phyloP scores from a whole-genome alignment of 2,113 vertebrate species.

The Cyrtonyx montezumae region DNA sequence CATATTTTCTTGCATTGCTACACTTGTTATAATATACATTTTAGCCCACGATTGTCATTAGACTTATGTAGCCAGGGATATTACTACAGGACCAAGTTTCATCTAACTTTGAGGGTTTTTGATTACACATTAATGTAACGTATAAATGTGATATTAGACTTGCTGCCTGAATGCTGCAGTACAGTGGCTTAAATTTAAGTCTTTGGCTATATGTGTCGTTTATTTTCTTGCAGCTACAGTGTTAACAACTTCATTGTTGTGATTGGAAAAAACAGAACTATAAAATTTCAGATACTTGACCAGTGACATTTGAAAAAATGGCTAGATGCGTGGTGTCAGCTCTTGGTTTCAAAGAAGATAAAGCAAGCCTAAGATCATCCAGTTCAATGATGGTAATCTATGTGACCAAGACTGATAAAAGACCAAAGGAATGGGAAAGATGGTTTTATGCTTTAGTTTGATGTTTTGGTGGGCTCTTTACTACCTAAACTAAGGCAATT shows the following conservation, averaged over 20 bases:
- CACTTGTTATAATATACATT: not conserved
- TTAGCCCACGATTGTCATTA: not conserved
- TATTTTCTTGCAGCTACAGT: conserved; percentile 52
- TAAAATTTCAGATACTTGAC: not conserved
- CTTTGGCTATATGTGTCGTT: conserved; percentile 22
- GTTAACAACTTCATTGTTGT: conserved; percentile 25
- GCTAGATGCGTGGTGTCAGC: not conserved
- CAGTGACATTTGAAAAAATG: not conserved
- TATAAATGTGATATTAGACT: not conserved
- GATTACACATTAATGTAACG: not conserved
- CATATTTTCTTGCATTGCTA: not conserved
- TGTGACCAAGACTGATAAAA: not conserved
- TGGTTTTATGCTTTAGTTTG: not conserved
- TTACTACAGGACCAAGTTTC: not conserved
- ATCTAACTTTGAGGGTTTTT: not conserved
- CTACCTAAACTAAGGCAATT: not conserved
- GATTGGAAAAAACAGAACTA: not conserved
- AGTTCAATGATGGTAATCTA: not conserved
- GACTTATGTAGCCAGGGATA: not conserved
- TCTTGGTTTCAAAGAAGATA: not conserved
- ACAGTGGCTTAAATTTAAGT: conserved; percentile 15
- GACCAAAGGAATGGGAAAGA: not conserved
- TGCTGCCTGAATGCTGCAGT: not conserved
- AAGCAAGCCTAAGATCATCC: not conserved
- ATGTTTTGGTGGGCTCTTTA: not conserved